Evolutionary conservation across 2,113 vertebrate genomes (phyloP).

Genomic region (Alligator mississippiensis): DNA sequence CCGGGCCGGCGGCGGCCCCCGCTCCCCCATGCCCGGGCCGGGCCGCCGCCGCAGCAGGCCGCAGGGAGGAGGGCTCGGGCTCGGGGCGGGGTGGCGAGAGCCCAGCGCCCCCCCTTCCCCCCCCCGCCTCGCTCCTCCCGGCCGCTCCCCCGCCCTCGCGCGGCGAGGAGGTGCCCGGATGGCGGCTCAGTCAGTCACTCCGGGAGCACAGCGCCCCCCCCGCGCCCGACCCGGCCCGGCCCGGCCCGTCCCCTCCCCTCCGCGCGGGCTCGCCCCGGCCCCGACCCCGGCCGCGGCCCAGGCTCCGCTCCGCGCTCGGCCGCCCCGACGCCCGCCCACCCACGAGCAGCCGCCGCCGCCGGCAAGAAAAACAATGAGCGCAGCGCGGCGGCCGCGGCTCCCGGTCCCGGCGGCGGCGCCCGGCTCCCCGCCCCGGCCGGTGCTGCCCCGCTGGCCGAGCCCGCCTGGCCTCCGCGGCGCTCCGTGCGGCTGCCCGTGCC

Average conservation of each 20-base stretch:
- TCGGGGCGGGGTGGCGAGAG: constrained; percentile 52
- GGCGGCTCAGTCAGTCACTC: constrained; percentile 63
- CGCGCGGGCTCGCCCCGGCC: constrained; percentile 35
- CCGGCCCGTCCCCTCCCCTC: constrained; percentile 46
- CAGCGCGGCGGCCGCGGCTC: background rate
- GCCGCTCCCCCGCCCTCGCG: constrained; percentile 66
- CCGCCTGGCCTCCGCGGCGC: constrained; percentile 35
- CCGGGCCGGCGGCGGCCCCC: constrained; percentile 72
- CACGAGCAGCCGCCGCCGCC: background rate
- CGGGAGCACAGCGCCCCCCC: constrained; percentile 53
- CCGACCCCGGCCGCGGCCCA: constrained; percentile 62
- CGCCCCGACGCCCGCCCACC: background rate
- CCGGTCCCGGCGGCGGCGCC: constrained; percentile 1
- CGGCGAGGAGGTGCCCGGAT: constrained; percentile 62
- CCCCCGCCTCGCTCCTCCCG: constrained; percentile 61
- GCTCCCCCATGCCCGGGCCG: constrained; percentile 65
- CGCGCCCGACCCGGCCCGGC: constrained; percentile 34
- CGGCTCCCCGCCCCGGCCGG: constrained; percentile 49
- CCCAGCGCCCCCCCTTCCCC: constrained; percentile 71
- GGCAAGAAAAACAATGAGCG: constrained; percentile 4
- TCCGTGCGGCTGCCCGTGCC: constrained; percentile 68
- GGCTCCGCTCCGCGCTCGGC: constrained; percentile 11
- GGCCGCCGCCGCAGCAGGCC: constrained; percentile 67
- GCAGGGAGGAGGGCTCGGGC: constrained; percentile 69
- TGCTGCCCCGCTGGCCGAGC: constrained; percentile 67